Evolutionary conservation across 2,113 vertebrate genomes (phyloP).

Genomic region (Cololabis saira): DNA sequence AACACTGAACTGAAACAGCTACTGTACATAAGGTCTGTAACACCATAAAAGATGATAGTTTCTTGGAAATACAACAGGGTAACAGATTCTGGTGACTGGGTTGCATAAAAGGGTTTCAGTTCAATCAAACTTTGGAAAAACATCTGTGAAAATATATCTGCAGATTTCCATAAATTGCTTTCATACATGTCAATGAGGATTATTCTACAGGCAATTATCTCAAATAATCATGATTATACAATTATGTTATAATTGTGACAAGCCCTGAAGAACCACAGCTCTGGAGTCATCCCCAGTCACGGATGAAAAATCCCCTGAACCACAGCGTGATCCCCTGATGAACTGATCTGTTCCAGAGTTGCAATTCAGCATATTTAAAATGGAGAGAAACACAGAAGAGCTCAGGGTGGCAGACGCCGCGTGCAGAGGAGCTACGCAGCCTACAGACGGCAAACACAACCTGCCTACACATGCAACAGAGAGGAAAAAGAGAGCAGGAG

Average conservation of each 20-base stretch:
- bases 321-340: background rate
- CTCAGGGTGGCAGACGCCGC: background rate
- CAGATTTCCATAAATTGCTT: background rate
- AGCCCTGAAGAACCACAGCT: background rate
- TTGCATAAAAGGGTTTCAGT: too few species aligned
- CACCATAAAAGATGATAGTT: too few species aligned
- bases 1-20: too few species aligned
- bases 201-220: background rate
- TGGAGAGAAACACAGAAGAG: background rate
- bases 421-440: too few species aligned
- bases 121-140: background rate
- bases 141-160: background rate
- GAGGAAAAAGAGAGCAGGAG: background rate
- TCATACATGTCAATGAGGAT: background rate
- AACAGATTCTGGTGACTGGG: too few species aligned
- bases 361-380: too few species aligned
- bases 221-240: background rate
- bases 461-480: too few species aligned
- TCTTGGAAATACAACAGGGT: too few species aligned
- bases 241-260: background rate
- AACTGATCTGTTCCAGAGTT: background rate
- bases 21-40: too few species aligned
- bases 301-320: background rate
- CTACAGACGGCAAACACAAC: too few species aligned
- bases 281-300: background rate